Conservation (phyloP, 2,888 invertebrate species). For the Ormyrus nitidulus region DNA sequence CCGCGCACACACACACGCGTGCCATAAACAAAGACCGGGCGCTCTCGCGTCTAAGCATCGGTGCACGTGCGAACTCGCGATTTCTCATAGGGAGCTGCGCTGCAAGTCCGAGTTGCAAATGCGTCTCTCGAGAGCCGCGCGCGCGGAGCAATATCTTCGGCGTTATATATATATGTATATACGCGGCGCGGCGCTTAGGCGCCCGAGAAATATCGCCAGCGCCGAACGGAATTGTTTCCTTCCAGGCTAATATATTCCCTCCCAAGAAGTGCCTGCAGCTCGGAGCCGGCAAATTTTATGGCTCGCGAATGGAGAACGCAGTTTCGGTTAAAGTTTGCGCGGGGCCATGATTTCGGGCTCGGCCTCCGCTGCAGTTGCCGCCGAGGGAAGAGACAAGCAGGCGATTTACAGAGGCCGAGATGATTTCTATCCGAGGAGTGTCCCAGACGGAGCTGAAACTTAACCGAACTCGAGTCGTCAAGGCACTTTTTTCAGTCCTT, state of each 20-base stretch:
- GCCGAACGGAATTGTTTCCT: constrained; percentile 49
- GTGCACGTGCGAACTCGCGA: constrained; percentile 22
- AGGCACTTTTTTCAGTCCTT: no score
- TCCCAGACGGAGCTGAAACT: neutral
- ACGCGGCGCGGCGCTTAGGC: constrained; percentile 11
- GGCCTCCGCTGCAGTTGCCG: neutral
- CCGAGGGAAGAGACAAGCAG: neutral
- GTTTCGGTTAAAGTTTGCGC: constrained; percentile 35
- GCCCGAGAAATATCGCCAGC: constrained; percentile 44
- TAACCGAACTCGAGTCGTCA: no score
- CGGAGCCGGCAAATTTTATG: constrained; percentile 30
- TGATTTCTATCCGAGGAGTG: neutral
- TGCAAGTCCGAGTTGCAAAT: constrained; percentile 17
- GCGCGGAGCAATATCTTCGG: neutral
- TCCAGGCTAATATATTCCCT: constrained; percentile 42
- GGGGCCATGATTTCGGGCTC: neutral
- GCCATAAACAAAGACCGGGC: neutral
- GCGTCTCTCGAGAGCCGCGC: neutral
- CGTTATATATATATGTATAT: neutral
- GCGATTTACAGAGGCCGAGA: constrained; percentile 18
- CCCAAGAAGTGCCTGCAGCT: neutral
- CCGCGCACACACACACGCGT: neutral
- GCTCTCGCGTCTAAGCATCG: neutral
- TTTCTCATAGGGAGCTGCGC: constrained; percentile 19
- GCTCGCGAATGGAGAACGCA: constrained; percentile 1